These are phyloP conservation scores for Egretta garzetta DNA, from an alignment of 2,113 vertebrate genomes.

Conservation along the genomic window DNA sequence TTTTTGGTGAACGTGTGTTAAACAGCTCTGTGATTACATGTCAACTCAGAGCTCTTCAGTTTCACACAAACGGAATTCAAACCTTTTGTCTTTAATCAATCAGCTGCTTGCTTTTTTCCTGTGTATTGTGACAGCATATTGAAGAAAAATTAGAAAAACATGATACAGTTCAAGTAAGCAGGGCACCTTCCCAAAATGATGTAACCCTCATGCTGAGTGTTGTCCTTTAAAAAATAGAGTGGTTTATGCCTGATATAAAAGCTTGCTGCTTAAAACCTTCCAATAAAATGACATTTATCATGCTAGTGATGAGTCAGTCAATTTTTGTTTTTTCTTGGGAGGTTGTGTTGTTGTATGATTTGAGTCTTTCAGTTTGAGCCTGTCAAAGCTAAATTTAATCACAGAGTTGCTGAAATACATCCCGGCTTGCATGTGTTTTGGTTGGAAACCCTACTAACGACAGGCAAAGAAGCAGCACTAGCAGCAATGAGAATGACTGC, in stretches of 20 bases:
- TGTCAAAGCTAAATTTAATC: not conserved
- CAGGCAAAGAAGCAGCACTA: not conserved
- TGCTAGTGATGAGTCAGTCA: not conserved
- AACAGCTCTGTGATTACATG: not conserved
- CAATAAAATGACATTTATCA: not conserved
- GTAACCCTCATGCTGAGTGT: not conserved
- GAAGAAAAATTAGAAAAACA: not conserved
- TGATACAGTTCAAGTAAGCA: not conserved
- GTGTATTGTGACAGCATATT: not conserved
- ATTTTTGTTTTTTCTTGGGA: not conserved
- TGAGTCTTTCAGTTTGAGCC: not conserved
- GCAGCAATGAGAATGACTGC: not conserved
- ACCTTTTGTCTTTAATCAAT: not conserved
- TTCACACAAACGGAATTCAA: not conserved
- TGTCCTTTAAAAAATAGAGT: not conserved
- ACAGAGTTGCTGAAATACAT: not conserved
- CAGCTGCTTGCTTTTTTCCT: not conserved
- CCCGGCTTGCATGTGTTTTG: not conserved
- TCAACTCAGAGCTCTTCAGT: not conserved
- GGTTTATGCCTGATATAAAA: not conserved
- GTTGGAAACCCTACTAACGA: not conserved
- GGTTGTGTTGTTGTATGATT: not conserved
- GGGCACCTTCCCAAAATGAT: not conserved
- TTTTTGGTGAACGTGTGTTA: not conserved
- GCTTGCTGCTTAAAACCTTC: not conserved